Conservation (phyloP, 2,113 vertebrate species). For the Bos taurus region ARS-UCD2.0 NC_037357.1:30999001-30999500, state of each 20-base stretch:
- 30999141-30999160: neutral
- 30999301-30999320: neutral
- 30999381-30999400: neutral
- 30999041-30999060: conserved; percentile 1
- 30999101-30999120: neutral
- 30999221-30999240: neutral
- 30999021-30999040: neutral
- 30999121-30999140: neutral
- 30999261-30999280: neutral
- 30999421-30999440: neutral
- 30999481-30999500: neutral
- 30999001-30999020: conserved; percentile 18
- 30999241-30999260: neutral
- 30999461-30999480: neutral
- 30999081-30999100: neutral
- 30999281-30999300: neutral
- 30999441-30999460: neutral
- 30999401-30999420: neutral
- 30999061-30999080: neutral
- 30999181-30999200: neutral
- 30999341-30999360: neutral
- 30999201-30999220: neutral
- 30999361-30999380: neutral
- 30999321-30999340: neutral
- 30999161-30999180: neutral